phyloP scores from a whole-genome alignment of 2,113 vertebrate genomes.

The Mormyrus lacerda region DNA sequence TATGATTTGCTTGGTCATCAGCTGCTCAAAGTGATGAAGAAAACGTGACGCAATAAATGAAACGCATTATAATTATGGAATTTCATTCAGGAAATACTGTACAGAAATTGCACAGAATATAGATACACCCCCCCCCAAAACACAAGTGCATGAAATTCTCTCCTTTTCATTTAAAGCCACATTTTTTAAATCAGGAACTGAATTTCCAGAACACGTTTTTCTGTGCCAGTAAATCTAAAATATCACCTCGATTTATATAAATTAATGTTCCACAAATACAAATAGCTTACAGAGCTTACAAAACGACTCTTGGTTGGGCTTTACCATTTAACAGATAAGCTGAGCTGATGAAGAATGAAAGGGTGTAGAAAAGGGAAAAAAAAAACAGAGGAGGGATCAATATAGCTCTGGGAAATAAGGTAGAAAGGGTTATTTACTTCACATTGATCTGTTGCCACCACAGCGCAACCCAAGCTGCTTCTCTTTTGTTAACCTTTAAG shows the following conservation, averaged over 20 bases:
- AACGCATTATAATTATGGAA: neutral
- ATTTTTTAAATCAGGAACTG: neutral
- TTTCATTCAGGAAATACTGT: neutral
- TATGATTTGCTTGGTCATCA: conserved; percentile 6
- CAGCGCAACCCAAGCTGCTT: conserved; percentile 84
- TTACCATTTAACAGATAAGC: conserved; percentile 57
- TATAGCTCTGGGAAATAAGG: conserved; percentile 98
- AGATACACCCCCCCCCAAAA: neutral
- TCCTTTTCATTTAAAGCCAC: neutral
- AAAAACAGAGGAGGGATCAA: conserved; percentile 72
- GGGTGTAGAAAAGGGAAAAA: conserved; percentile 46
- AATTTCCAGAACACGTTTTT: neutral
- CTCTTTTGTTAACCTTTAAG: conserved; percentile 99
- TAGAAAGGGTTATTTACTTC: conserved; percentile 99
- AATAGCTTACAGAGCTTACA: conserved; percentile 25
- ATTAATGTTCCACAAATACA: neutral
- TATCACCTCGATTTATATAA: neutral
- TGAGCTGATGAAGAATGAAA: conserved; percentile 78
- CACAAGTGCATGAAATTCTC: neutral
- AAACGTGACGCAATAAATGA: neutral
- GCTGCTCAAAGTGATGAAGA: neutral
- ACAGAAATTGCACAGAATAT: neutral
- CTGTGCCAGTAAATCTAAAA: neutral
- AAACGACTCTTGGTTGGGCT: conserved; percentile 48
- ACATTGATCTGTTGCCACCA: conserved; percentile 92